These are phyloP conservation scores for Eupithecia inturbata DNA, from an alignment of 2,888 invertebrate genomes.

Conservation along the genomic window DNA sequence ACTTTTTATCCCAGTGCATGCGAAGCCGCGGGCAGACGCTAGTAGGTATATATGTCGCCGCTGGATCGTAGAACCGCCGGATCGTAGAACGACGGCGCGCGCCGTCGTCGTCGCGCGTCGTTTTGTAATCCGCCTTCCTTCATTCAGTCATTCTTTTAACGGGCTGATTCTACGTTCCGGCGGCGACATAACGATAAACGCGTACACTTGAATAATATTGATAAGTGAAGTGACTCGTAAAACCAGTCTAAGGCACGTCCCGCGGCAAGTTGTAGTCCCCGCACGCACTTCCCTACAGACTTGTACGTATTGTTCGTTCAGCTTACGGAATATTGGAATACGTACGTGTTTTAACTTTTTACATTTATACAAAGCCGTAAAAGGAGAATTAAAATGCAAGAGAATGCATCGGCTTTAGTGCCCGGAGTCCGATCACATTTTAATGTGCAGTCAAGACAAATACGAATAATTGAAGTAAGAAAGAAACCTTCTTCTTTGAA, in stretches of 20 bases:
- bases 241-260: constrained; percentile 32
- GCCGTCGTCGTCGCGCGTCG: too few species aligned
- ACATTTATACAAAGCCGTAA: constrained; percentile 45
- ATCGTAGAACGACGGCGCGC: too few species aligned
- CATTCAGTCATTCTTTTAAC: background rate
- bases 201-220: constrained; percentile 38
- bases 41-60: background rate
- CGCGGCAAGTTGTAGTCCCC: constrained; percentile 65
- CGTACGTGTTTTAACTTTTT: constrained; percentile 43
- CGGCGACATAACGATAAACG: background rate
- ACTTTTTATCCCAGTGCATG: too few species aligned
- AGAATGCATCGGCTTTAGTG: constrained; percentile 33
- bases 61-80: background rate
- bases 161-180: background rate
- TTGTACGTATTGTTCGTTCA: constrained; percentile 68
- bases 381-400: constrained; percentile 44
- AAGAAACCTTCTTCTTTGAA: background rate
- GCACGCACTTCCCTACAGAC: constrained; percentile 81
- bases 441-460: background rate
- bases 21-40: too few species aligned
- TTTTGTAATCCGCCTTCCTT: background rate
- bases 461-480: background rate
- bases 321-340: constrained; percentile 54
- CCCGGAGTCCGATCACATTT: constrained; percentile 31
- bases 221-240: constrained; percentile 38